A percentile compares a stretch with the other conserved stretches of the same genome.
These are phyloP conservation scores for Galaxea fascicularis DNA, from an alignment of 92 coral and sea anemone genomes.

Conservation along the genomic window DNA sequence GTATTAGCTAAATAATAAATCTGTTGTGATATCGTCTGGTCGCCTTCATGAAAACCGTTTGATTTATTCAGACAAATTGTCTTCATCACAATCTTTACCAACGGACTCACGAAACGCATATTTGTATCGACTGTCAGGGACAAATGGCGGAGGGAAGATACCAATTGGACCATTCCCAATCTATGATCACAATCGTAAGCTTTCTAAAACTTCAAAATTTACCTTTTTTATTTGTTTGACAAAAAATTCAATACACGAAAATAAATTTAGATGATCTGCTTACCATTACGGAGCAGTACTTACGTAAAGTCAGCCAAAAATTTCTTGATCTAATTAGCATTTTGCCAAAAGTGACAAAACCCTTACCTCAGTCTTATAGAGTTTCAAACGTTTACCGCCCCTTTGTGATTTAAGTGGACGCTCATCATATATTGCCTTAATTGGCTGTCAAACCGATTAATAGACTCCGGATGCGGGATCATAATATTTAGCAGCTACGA, in stretches of 20 bases:
- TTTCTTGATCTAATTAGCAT: slow-evolving; percentile 62
- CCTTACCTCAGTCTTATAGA: slow-evolving; percentile 25
- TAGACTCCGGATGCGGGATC: slow-evolving; percentile 70
- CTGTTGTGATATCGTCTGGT: slow-evolving; percentile 24
- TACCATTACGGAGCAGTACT: slow-evolving; percentile 13
- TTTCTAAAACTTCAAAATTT: not conserved
- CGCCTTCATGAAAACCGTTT: not conserved
- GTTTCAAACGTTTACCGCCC: slow-evolving; percentile 55
- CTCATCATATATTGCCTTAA: slow-evolving; percentile 61
- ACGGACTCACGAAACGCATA: not conserved
- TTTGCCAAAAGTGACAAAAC: slow-evolving; percentile 51
- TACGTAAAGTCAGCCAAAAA: slow-evolving; percentile 43
- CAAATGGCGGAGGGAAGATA: not conserved
- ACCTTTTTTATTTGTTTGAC: not conserved
- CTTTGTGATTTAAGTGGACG: slow-evolving; percentile 50
- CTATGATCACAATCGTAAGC: not conserved
- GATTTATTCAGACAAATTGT: not conserved
- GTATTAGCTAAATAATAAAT: not conserved
- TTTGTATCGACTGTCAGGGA: not conserved
- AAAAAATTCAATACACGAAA: slow-evolving; percentile 5
- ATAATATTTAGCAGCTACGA: slow-evolving; percentile 79
- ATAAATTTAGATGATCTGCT: slow-evolving; percentile 34
- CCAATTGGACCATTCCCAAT: not conserved
- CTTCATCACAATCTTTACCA: not conserved
- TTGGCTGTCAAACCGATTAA: slow-evolving; percentile 90